phyloP scores from a whole-genome alignment of 1,140 invertebrate genomes.

The Danaus plexippus region DNA sequence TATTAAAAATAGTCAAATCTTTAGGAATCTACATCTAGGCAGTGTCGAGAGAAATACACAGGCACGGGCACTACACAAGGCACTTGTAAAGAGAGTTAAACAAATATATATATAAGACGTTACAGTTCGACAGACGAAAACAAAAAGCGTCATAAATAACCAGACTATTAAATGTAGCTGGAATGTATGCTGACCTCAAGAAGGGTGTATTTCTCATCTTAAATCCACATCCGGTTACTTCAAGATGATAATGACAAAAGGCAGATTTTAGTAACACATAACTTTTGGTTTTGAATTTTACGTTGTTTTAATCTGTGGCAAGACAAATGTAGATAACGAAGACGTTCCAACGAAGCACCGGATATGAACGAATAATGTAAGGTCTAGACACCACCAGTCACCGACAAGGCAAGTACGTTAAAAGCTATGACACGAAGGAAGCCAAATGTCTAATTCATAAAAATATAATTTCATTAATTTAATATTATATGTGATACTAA shows the following conservation, averaged over 20 bases:
- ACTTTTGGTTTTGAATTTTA: no score
- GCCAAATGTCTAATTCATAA: slow-evolving; percentile 37
- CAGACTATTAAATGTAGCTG: slow-evolving; percentile 3
- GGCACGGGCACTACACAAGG: slow-evolving; percentile 27
- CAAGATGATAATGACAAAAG: not conserved
- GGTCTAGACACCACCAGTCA: slow-evolving; percentile 33
- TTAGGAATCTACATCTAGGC: slow-evolving; percentile 54
- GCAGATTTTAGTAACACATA: no score
- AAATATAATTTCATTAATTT: slow-evolving; percentile 24
- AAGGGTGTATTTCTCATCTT: slow-evolving; percentile 22
- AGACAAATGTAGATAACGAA: not conserved
- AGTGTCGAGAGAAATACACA: slow-evolving; percentile 34
- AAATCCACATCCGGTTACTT: slow-evolving; percentile 11
- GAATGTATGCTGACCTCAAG: slow-evolving; percentile 13
- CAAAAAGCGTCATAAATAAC: not conserved
- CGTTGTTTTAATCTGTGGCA: no score
- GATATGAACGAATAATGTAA: not conserved
- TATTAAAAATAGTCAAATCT: slow-evolving; percentile 68
- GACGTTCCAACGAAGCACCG: not conserved
- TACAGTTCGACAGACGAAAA: not conserved
- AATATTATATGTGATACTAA: no score
- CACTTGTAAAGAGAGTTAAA: slow-evolving; percentile 25
- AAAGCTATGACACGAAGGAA: slow-evolving; percentile 36
- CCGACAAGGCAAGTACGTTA: slow-evolving; percentile 42
- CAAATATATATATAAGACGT: slow-evolving; percentile 4